A percentile compares a stretch with the other conserved stretches of the same genome.
Evolutionary conservation across 2,888 invertebrate species (phyloP).

Genomic region (Aphidoletes aphidimyza): DNA sequence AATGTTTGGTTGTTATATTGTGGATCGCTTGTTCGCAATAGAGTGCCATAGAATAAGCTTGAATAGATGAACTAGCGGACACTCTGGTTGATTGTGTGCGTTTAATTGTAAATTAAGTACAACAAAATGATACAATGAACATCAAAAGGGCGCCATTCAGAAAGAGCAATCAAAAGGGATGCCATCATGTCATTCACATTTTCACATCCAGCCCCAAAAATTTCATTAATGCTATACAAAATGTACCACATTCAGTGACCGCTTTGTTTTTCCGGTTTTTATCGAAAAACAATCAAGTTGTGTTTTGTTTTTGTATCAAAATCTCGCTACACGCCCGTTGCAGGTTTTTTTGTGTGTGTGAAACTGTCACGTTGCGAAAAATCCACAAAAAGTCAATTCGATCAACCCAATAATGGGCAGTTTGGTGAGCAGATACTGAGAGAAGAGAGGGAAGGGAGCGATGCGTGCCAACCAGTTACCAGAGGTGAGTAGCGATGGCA

Average conservation of each 20-base stretch:
- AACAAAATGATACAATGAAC: not conserved
- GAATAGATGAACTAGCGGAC: not conserved
- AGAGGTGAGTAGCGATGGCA: not conserved
- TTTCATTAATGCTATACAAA: conserved; percentile 26
- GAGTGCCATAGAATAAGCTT: not conserved
- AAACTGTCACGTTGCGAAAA: not conserved
- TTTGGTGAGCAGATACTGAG: no score
- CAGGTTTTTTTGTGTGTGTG: not conserved
- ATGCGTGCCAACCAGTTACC: not conserved
- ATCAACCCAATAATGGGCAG: conserved; percentile 9
- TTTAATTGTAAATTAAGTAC: conserved; percentile 22
- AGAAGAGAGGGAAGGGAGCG: no score
- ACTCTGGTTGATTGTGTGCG: not conserved
- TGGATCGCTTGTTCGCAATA: no score
- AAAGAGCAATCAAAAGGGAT: not conserved
- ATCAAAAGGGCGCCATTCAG: not conserved
- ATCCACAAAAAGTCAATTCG: conserved; percentile 49
- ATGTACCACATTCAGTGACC: not conserved
- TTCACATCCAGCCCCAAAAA: not conserved
- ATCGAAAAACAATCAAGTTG: conserved; percentile 6
- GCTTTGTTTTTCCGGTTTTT: not conserved
- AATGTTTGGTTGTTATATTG: not conserved
- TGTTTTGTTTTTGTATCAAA: not conserved
- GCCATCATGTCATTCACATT: not conserved
- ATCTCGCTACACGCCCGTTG: not conserved